These are phyloP conservation scores for Capitella teleta DNA, from an alignment of 1,140 invertebrate genomes.

Conservation along the genomic window DNA sequence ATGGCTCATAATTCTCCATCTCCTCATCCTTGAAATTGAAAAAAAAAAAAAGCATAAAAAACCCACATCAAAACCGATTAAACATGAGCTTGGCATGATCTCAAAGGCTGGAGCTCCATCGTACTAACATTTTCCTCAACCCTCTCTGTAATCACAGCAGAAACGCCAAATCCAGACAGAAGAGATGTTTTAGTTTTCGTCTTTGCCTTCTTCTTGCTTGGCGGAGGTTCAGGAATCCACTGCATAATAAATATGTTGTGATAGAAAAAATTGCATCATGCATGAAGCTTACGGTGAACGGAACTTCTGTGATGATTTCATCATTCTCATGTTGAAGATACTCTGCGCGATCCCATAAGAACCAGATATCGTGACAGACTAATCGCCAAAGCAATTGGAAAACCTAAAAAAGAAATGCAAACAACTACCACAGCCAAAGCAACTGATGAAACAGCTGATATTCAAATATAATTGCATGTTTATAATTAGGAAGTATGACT, in stretches of 20 bases:
- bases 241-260: constrained; percentile 11
- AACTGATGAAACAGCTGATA: neutral
- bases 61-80: no score
- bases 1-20: constrained; percentile 24
- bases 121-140: no score
- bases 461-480: neutral
- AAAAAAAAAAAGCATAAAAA: no score
- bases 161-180: constrained; percentile 31
- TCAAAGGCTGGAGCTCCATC: no score
- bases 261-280: neutral
- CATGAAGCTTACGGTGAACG: constrained; percentile 25
- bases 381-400: constrained; percentile 37
- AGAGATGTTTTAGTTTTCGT: constrained; percentile 27
- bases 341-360: constrained; percentile 38
- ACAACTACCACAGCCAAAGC: neutral
- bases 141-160: constrained; percentile 16
- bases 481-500: constrained; percentile 3
- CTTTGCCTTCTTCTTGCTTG: constrained; percentile 28
- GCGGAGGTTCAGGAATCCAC: constrained; percentile 37
- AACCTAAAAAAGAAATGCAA: constrained; percentile 19
- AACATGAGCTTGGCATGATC: no score
- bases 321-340: constrained; percentile 31
- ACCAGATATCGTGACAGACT: constrained; percentile 38
- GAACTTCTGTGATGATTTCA: constrained; percentile 29
- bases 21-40: no score